Evolutionary conservation across 1,140 invertebrate genomes (phyloP), one percentile per base, ranked within the genome.

Genomic region (Leptoteleia sp.): DNA sequence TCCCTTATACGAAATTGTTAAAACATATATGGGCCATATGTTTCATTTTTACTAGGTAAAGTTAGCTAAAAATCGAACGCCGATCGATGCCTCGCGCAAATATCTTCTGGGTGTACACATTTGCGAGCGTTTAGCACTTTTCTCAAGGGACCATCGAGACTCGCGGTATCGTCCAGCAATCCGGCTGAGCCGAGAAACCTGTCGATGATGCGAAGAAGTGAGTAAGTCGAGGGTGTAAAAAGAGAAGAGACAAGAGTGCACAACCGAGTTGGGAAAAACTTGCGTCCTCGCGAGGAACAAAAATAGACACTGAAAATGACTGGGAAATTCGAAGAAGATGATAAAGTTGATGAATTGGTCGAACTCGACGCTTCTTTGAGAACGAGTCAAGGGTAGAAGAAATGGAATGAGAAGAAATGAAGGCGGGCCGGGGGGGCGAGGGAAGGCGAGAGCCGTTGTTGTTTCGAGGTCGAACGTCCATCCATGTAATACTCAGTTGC

Each of bases 391-490:
- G 42, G 38, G 75, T 48, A 22, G 48, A 72, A 68, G 38, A 57
- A 50, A 75, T 42, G 29, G 55, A 62, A 29, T 27, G 22, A 37
- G 31, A 50, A 42, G 37, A 37, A 62, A 62, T 47, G 54, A 50
- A 62, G 71, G 25, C n/a, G n/a, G n/a, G n/a, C n/a, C n/a, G 17
- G 12, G 31, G 17, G 40, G 17, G 33, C 12, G 67, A 37, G 38
- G 19, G 27, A 45, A 50, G 57, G 65, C 52, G 47, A 79, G 47
- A 77, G 52, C 59, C 42, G 79, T 71, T 54, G 81, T 78, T 82
- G 61, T 78, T 81, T 83, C 86, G 87, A 87, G 86, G 85, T 85
- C 87, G 80, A 81, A 82, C 82, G 82, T 82, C 82, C 82, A 81
- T 84, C 82, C 82, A 79, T 87, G 84, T 88, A 86, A 85, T 86